Evolutionary conservation across 2,113 vertebrate species (phyloP).

Genomic region (Dasyprocta punctata): DNA sequence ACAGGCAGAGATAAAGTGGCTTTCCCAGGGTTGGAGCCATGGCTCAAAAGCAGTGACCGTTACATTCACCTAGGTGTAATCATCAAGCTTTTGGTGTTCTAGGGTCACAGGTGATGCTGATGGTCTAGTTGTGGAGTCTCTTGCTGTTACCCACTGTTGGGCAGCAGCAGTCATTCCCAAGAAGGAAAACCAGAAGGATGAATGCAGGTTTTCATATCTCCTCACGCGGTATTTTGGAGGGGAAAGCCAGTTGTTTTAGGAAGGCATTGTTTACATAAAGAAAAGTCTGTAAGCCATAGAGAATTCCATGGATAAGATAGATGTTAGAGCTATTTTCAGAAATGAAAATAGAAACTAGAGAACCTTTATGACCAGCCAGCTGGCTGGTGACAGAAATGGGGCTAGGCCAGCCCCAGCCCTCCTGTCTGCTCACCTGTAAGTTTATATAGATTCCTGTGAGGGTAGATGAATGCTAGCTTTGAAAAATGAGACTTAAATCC

Average conservation of each 20-base stretch:
- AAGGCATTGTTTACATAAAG: neutral
- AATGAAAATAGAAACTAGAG: conserved; percentile 3
- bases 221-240: neutral
- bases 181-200: conserved; percentile 10
- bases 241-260: neutral
- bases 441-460: neutral
- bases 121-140: neutral
- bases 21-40: neutral
- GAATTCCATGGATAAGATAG: conserved; percentile 5
- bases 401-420: neutral
- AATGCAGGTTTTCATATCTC: neutral
- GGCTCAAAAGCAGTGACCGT: neutral
- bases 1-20: neutral
- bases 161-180: neutral
- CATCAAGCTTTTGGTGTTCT: neutral
- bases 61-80: neutral
- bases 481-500: neutral
- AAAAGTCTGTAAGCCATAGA: neutral
- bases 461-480: neutral
- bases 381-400: neutral
- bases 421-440: neutral
- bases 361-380: neutral
- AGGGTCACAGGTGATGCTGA: neutral
- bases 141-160: neutral
- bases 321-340: neutral